Evolutionary conservation across 1,140 invertebrate genomes (phyloP).

Genomic region (Hylaeus anthracinus): DNA sequence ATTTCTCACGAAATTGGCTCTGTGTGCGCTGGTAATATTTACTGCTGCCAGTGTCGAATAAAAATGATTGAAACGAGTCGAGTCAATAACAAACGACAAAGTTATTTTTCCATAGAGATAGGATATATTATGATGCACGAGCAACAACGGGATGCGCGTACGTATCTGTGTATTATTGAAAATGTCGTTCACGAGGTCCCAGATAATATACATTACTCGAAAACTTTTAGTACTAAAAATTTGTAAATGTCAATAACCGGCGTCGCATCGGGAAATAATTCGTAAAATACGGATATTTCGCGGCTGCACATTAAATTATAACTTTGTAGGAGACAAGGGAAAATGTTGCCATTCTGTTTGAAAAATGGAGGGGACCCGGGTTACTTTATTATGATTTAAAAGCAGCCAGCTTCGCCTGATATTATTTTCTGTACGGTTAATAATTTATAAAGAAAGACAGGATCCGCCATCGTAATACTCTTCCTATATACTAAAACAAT

Average conservation of each 20-base stretch:
- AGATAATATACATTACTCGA: conserved; percentile 3
- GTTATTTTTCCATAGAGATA: too few relatives aligned
- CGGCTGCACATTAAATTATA: conserved; percentile 6
- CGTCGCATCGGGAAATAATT: background rate
- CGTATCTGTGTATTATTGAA: conserved; percentile 10
- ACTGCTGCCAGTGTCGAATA: too few relatives aligned
- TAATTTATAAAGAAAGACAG: background rate
- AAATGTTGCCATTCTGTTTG: background rate
- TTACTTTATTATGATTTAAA: conserved; percentile 2
- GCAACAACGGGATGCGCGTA: background rate
- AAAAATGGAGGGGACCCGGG: background rate
- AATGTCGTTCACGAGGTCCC: conserved; percentile 6
- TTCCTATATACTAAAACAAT: background rate
- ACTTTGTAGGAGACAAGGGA: background rate
- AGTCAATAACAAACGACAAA: too few relatives aligned
- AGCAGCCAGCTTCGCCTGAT: background rate
- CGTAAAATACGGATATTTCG: background rate
- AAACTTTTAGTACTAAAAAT: background rate
- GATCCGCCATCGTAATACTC: too few relatives aligned
- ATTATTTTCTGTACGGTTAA: background rate
- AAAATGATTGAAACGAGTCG: too few relatives aligned
- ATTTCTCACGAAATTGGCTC: too few relatives aligned
- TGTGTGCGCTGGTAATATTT: too few relatives aligned
- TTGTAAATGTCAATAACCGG: background rate
- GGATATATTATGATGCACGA: too few relatives aligned